These are phyloP conservation scores for Neotoma lepida DNA, from an alignment of 2,113 vertebrate species.

Conservation along the genomic window DNA sequence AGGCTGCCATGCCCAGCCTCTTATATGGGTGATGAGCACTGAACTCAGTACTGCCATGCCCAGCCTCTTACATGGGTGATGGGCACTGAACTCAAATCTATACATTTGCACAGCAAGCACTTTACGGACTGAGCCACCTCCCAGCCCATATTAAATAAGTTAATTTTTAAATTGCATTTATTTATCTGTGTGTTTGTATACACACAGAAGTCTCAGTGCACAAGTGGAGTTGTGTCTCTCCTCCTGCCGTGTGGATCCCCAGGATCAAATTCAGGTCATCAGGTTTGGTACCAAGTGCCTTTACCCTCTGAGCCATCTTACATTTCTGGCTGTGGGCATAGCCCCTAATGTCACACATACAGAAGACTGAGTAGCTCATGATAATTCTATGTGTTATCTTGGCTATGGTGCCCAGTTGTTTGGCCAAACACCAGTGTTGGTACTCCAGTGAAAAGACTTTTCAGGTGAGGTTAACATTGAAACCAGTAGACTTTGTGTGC, in stretches of 20 bases:
- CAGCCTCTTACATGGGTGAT: neutral
- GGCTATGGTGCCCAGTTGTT: neutral
- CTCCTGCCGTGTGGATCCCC: neutral
- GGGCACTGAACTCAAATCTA: neutral
- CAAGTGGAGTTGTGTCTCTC: neutral
- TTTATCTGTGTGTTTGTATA: neutral
- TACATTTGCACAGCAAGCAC: neutral
- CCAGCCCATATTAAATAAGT: neutral
- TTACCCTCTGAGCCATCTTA: neutral
- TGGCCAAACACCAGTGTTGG: neutral
- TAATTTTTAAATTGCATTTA: neutral
- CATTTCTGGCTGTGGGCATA: neutral
- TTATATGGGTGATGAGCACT: neutral
- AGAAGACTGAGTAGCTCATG: neutral
- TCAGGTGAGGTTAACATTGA: neutral
- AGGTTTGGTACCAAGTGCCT: neutral
- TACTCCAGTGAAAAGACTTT: neutral
- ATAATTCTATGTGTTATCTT: neutral
- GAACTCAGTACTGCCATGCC: too few relatives aligned
- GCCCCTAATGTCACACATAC: neutral
- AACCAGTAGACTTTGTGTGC: neutral
- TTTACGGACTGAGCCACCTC: neutral
- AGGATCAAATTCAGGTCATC: neutral
- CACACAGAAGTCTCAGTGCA: neutral
- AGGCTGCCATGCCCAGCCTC: neutral